A percentile compares a stretch with the other conserved stretches of the same genome.
phyloP scores from a whole-genome alignment of 2,113 vertebrate species.

The Apistogramma diplotaenia region DNA sequence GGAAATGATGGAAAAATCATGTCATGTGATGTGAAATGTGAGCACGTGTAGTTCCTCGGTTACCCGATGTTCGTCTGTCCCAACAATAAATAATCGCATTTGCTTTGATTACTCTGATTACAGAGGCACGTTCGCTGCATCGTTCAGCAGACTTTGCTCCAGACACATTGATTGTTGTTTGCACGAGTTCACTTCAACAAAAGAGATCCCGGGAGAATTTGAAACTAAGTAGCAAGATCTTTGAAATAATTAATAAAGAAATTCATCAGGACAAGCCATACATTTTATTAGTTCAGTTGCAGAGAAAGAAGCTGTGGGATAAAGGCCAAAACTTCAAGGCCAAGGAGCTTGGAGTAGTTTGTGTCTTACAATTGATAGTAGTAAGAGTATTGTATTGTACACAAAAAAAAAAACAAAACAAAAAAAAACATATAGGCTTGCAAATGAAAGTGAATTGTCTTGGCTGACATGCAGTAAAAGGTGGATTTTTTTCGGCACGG shows the following conservation, averaged over 20 bases:
- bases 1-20: not conserved
- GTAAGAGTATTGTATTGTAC: not conserved
- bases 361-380: not conserved
- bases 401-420: too few species aligned
- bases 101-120: slow-evolving; percentile 9
- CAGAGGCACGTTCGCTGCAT: not conserved
- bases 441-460: not conserved
- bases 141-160: slow-evolving; percentile 26
- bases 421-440: not conserved
- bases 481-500: not conserved
- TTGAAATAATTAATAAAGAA: slow-evolving; percentile 43
- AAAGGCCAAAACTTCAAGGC: not conserved
- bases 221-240: not conserved
- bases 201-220: slow-evolving; percentile 20
- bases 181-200: not conserved
- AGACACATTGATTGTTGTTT: not conserved
- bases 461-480: not conserved
- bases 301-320: not conserved
- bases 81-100: not conserved
- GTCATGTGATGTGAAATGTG: not conserved
- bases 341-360: not conserved
- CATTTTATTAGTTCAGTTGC: not conserved
- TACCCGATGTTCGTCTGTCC: not conserved
- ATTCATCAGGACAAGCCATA: not conserved
- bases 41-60: not conserved